A percentile compares a stretch with the other conserved stretches of the same genome.
These are phyloP conservation scores for Podarcis lilfordi DNA, from an alignment of 2,797 vertebrate genomes.

Conservation along the genomic window DNA sequence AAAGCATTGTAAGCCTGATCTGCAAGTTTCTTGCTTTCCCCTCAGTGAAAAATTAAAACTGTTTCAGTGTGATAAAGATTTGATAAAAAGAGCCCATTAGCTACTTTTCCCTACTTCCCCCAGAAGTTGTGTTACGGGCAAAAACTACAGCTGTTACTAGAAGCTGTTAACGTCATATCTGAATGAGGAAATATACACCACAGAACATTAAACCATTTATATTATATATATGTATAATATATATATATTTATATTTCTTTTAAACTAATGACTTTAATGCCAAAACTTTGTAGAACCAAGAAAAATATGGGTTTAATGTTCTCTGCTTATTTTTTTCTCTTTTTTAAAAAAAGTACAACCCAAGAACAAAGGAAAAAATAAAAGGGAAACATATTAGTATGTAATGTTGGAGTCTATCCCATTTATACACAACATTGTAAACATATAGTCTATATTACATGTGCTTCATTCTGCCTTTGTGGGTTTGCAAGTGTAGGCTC, in stretches of 20 bases:
- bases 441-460: constrained; percentile 99
- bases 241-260: constrained; percentile 77
- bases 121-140: constrained; percentile 75
- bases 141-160: constrained; percentile 75
- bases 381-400: constrained; percentile 84
- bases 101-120: constrained; percentile 74
- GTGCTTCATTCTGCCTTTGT: constrained; percentile 91
- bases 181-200: constrained; percentile 92
- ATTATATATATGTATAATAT: constrained; percentile 80
- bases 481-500: constrained; percentile 54
- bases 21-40: constrained; percentile 2
- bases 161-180: constrained; percentile 82
- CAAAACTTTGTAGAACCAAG: constrained; percentile 82
- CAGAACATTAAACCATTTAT: constrained; percentile 92
- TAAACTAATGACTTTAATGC: constrained; percentile 79
- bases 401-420: constrained; percentile 88
- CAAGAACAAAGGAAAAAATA: constrained; percentile 59
- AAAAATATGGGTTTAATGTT: constrained; percentile 90
- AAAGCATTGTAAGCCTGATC: constrained; percentile 38
- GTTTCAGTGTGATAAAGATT: constrained; percentile 61
- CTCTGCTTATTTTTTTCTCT: constrained; percentile 73
- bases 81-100: constrained; percentile 78
- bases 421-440: constrained; percentile 99
- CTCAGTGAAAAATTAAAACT: constrained; percentile 56
- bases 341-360: constrained; percentile 74